Base-by-base conservation (phyloP, 64 coral and sea anemone species). In the Actinia equina region DNA sequence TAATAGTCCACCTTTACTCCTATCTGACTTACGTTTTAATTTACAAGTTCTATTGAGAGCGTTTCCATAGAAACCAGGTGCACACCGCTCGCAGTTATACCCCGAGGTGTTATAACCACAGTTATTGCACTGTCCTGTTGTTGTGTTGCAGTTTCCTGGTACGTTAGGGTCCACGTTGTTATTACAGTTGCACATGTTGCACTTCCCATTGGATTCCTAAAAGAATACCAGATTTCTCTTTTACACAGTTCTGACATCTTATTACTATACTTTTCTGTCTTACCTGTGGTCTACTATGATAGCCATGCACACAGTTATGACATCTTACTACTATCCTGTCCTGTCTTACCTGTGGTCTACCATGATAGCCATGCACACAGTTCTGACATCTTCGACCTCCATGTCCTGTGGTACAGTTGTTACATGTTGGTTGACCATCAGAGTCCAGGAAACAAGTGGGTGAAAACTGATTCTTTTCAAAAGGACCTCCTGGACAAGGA, bases 91-190 rank as follows among this genome's bases (percentile, higher is more conserved):
- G 43, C 97, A 99, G 83, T 91, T 91, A 19, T 86, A 86, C 2
- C 97, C 97, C 16, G 90, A 74, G 6, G 97, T 93, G 88, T 95
- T 95, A 22, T 93, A 53, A 17, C 59, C 54, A 62, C 97, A 99
- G 44, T 95, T 93, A 22, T 89, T 78, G 49, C 97, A 99, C 18
- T 99, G 76, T 43, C 97, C 97, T 17, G 97, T 99, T 7, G 91
- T 95, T 23, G 45, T 95, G 88, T 99, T 90, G 54, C 97, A 99
- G 81, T 93, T 96, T 3, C 91, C 90, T 51, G 14, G 78, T 44
- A 63, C 10, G 52, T 17, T 69, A 18, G 58, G 71, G 19, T 90
- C 82, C 44, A 77, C 63, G 53, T 99, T 99, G 1, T 45, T 44
- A 46, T 87, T 95, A 79, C 97, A 99, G 25, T 90, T 52, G 79